phyloP scores from a whole-genome alignment of 2,113 vertebrate species.

The Xyliphius kryptos region DNA sequence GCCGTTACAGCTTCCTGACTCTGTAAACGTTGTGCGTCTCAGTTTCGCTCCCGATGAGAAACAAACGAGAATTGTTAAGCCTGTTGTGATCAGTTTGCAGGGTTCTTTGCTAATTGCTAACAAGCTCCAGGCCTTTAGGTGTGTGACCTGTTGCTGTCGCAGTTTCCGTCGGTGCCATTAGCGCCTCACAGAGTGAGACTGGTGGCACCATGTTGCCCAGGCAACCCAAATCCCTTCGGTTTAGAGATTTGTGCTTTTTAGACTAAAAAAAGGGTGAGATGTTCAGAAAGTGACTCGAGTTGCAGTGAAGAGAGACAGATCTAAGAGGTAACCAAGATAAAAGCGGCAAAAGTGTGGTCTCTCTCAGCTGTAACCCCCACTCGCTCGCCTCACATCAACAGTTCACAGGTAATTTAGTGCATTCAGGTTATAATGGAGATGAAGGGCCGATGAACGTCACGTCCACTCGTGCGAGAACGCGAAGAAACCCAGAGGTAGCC shows the following conservation, averaged over 20 bases:
- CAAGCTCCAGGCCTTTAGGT: conserved; percentile 47
- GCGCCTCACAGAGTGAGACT: conserved; percentile 62
- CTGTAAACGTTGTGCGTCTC: too few relatives aligned
- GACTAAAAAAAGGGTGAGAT: conserved; percentile 50
- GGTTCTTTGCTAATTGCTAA: conserved; percentile 35
- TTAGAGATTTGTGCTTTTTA: conserved; percentile 60
- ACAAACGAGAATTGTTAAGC: too few relatives aligned
- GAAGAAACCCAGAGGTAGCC: too few relatives aligned
- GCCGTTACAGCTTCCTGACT: too few relatives aligned
- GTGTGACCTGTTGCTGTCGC: conserved; percentile 46
- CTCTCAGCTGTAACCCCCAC: not conserved
- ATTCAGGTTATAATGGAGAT: too few relatives aligned
- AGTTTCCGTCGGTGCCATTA: conserved; percentile 53
- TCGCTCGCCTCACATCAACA: not conserved
- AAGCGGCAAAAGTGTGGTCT: not conserved
- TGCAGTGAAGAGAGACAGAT: conserved; percentile 31
- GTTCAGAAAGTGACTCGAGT: conserved; percentile 51
- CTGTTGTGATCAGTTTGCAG: not conserved
- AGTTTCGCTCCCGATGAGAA: too few relatives aligned
- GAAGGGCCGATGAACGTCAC: too few relatives aligned
- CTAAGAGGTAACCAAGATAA: not conserved
- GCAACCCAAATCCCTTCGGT: conserved; percentile 60
- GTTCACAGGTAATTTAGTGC: not conserved
- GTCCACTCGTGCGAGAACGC: too few relatives aligned
- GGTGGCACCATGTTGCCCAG: conserved; percentile 62